Base-by-base conservation (phyloP, 1,140 invertebrate species). In the Chrysoperla carnea region DNA sequence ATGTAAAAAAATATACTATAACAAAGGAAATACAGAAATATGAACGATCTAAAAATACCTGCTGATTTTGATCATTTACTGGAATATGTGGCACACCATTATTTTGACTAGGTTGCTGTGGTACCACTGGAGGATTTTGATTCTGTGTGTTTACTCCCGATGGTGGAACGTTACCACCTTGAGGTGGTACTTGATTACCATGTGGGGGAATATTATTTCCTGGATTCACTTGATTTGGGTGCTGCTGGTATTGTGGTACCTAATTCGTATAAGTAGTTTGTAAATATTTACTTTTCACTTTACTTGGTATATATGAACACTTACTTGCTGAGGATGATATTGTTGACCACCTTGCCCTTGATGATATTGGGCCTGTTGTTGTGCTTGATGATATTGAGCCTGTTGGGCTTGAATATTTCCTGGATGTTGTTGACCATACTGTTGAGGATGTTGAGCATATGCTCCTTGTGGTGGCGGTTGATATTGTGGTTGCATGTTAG, bases 201-300 rank as follows among this genome's bases (percentile, higher is more conserved):
- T 23, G 17, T 23, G 17, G 17, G 5, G 17, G 17, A 23, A 23
- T 23, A 23, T 23, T 23, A 23, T 23, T 23, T 23, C 17, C 17
- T 3, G 17, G 17, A 23, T 23, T 23, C 17, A 48, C 43, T 37
- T 56, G 52, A 41, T 59, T 52, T 29, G 49, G 49, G 40, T 52
- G 50, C 13, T 46, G 52, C 49, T 63, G 62, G 33, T 50, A 48
- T 11, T 48, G 49, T 40, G 56, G 59, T 14, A 55, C 37, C 17
- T 23, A 23, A 23, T 23, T n/a, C n/a, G n/a, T n/a, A 33, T 54
- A 52, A 8, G 12, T 8, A 41, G 43, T 45, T 31, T 50, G 56
- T 11, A 47, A 46, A 28, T 52, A 49, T 29, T 48, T 49, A 29
- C 49, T 41, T 12, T 29, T 12, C 11, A 33, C 36, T 38, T 42